Percentiles rank a stretch among this genome's conserved stretches.
Evolutionary conservation across 2,113 vertebrate genomes (phyloP).

Genomic region (Indicator maculatus): DNA sequence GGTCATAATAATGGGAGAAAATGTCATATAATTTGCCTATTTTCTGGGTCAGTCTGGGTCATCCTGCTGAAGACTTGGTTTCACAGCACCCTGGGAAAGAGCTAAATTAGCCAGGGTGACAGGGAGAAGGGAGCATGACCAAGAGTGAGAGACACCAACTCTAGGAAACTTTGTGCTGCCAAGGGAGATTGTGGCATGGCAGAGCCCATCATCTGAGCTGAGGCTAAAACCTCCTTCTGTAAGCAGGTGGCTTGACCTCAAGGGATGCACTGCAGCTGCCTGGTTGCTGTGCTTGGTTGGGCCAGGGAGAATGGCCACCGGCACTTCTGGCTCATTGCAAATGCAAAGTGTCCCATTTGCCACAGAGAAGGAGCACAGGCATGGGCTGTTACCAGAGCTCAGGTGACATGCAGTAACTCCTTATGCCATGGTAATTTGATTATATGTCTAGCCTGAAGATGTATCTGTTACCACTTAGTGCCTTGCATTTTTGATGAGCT

Average conservation of each 20-base stretch:
- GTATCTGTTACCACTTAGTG: background rate
- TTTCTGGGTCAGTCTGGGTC: background rate
- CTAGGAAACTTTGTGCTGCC: background rate
- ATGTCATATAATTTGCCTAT: background rate
- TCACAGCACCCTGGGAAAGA: background rate
- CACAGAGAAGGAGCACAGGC: fast-evolving
- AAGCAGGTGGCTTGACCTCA: background rate
- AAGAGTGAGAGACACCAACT: background rate
- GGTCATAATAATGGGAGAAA: background rate
- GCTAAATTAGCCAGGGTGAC: background rate
- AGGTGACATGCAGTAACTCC: background rate
- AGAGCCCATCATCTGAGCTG: fast-evolving
- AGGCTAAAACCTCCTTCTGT: background rate
- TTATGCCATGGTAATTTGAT: background rate
- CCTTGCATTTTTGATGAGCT: background rate
- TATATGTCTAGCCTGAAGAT: background rate
- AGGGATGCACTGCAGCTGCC: fast-evolving
- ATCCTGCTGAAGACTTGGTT: background rate
- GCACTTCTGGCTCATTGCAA: background rate
- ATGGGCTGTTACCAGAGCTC: background rate
- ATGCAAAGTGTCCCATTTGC: background rate
- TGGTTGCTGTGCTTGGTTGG: fast-evolving
- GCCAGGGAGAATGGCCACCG: background rate
- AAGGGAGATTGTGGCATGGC: background rate
- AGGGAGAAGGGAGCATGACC: fast-evolving